Evolutionary conservation across 2,888 invertebrate genomes (phyloP).

Genomic region (Limnephilus lunatus): DNA sequence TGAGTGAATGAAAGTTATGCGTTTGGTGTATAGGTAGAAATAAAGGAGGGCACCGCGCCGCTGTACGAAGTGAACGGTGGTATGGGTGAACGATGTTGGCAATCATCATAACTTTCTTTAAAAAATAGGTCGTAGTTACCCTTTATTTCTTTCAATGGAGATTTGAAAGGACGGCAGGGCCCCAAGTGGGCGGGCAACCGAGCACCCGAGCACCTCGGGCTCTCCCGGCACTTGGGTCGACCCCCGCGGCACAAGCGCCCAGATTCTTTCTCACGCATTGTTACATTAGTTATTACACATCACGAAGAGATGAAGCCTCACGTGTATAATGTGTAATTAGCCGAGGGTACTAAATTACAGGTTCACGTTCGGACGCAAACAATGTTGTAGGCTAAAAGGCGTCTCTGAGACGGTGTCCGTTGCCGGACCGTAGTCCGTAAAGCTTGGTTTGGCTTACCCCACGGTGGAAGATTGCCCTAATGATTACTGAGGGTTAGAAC

Average conservation of each 20-base stretch:
- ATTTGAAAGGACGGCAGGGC: not conserved
- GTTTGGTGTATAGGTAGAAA: too few relatives aligned
- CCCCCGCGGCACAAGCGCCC: slow-evolving; percentile 61
- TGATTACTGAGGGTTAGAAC: not conserved
- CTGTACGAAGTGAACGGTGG: too few relatives aligned
- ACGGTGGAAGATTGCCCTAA: not conserved
- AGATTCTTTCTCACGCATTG: slow-evolving; percentile 65
- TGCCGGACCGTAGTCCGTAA: not conserved
- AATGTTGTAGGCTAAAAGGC: slow-evolving; percentile 60
- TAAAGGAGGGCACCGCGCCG: too few relatives aligned
- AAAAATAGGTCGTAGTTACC: not conserved
- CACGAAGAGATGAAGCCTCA: slow-evolving; percentile 50
- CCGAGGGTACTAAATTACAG: slow-evolving; percentile 64
- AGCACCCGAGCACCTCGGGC: not conserved
- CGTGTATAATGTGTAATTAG: slow-evolving; percentile 65
- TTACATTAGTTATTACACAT: slow-evolving; percentile 51
- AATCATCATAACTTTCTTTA: not conserved
- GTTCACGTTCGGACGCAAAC: slow-evolving; percentile 60
- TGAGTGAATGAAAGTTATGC: too few relatives aligned
- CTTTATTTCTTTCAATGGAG: not conserved
- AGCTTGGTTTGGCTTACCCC: not conserved
- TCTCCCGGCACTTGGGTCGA: slow-evolving; percentile 39
- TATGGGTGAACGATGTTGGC: too few relatives aligned
- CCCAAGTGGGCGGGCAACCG: slow-evolving; percentile 10
- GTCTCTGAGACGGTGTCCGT: slow-evolving; percentile 5